Percentiles rank a stretch among this genome's conserved stretches.
These are phyloP conservation scores for Ophion slaviceki DNA, from an alignment of 2,888 invertebrate genomes.

Conservation along the genomic window DNA sequence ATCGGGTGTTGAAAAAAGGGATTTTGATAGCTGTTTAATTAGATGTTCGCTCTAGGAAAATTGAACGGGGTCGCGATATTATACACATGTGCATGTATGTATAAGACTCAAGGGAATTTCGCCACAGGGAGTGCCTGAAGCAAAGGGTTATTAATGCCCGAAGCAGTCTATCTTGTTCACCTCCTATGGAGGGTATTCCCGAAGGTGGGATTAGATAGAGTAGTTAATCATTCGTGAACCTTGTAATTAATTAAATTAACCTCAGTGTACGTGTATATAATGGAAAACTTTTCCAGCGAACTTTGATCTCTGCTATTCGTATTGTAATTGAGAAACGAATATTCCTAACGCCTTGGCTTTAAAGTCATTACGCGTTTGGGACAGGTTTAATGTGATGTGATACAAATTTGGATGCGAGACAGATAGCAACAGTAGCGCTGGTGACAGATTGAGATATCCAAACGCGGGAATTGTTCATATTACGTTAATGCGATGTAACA, in stretches of 20 bases:
- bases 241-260: slow-evolving; percentile 64
- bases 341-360: not conserved
- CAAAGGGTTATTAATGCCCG: slow-evolving; percentile 63
- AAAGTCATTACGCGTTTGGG: not conserved
- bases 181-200: slow-evolving; percentile 44
- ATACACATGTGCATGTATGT: slow-evolving; percentile 14
- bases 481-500: too few relatives aligned
- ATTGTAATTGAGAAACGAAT: slow-evolving; percentile 23
- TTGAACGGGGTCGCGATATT: slow-evolving; percentile 32
- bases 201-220: slow-evolving; percentile 55
- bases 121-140: slow-evolving; percentile 55
- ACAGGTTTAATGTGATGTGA: not conserved
- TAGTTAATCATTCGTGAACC: slow-evolving; percentile 55
- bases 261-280: slow-evolving; percentile 26
- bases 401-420: too few relatives aligned
- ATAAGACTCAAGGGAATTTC: slow-evolving; percentile 55
- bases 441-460: not conserved
- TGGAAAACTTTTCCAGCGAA: slow-evolving; percentile 35
- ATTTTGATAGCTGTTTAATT: slow-evolving; percentile 56
- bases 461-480: too few relatives aligned
- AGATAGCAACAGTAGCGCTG: not conserved
- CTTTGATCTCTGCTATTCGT: slow-evolving; percentile 20
- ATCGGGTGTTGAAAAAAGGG: slow-evolving; percentile 32
- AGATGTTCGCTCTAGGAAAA: slow-evolving; percentile 44
- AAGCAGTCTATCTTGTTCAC: slow-evolving; percentile 41